phyloP scores from a whole-genome alignment of 2,113 vertebrate species.

The Prunella himalayana region DNA sequence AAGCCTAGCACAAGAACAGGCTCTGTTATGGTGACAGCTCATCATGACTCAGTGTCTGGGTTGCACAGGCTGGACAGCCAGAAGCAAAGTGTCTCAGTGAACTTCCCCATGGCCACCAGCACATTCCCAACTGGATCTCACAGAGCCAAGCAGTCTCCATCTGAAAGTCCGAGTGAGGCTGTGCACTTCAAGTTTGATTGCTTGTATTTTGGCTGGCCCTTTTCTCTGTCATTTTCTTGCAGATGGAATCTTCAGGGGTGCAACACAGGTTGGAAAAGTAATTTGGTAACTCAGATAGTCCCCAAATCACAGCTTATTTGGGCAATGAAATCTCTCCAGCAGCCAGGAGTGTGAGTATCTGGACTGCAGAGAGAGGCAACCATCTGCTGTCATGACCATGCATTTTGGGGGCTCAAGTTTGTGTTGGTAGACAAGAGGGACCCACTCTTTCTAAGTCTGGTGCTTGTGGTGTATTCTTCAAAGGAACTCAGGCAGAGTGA shows the following conservation, averaged over 20 bases:
- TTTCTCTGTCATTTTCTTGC: not conserved
- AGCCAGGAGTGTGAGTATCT: not conserved
- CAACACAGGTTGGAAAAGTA: not conserved
- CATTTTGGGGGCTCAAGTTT: not conserved
- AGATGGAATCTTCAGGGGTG: not conserved
- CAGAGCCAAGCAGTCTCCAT: not conserved
- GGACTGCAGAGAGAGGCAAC: not conserved
- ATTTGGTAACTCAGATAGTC: not conserved
- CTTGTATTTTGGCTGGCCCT: not conserved
- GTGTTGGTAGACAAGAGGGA: not conserved
- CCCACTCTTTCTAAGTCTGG: not conserved
- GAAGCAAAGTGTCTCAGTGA: not conserved
- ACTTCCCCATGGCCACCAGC: not conserved
- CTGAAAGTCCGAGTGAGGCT: not conserved
- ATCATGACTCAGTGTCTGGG: accelerated
- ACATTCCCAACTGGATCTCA: not conserved
- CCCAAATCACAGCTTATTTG: not conserved
- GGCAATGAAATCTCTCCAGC: not conserved
- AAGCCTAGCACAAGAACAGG: not conserved
- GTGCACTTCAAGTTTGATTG: not conserved
- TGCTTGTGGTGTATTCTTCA: not conserved
- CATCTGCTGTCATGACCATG: not conserved
- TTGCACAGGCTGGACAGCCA: not conserved
- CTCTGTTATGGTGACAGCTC: not conserved
- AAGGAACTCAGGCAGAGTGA: not conserved